Base-by-base conservation (phyloP, 1,140 invertebrate species). In the Whitmania pigra region DNA sequence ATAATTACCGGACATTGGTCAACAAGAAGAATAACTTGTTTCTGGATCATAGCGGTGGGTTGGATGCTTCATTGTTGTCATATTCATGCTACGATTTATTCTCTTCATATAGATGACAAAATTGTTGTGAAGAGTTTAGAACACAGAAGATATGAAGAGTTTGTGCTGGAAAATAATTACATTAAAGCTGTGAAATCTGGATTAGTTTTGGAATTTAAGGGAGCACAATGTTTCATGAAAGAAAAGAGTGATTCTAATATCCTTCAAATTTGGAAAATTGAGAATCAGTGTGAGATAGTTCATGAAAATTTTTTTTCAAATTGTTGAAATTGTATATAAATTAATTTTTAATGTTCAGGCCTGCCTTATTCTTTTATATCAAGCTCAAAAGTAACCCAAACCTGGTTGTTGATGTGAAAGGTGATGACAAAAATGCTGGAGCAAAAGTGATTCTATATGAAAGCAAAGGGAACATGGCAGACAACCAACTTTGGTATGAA, bases 401-500 rank as follows among this genome's bases (percentile, higher is more conserved):
- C 17, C 25, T 53, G 25, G 43, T 63, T 4, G 36, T 71, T 29
- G 71, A 71, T 29, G 53, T 71, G 22, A 49, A 63, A 66, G 57
- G 57, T 22, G 71, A 27, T n/a, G 57, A 66, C 57, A 27, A 53
- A 36, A 63, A 63, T n/a, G 53, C 71, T 29, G 43, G 67, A 69
- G 43, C 67, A 40, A 69, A 69, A 40, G 53, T 60, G 11, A 60
- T 60, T n/a, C 0, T 60, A 17, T 60, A 31, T 20, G 29, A 71
- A 71, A 31, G 18, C 53, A 71, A 70, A 22, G 71, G 54, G 3
- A 53, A 71, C 18, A 60, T 60, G 71, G n/a, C 53, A 22, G 57
- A 71, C 53, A 71, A 60, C 36, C 71, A 71, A 63, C 55, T 71
- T 29, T 71, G 71, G 71, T 71, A 63, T 29, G 71, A 71, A 31